These are phyloP conservation scores for Lamprologus callipterus DNA, from an alignment of 2,113 vertebrate species.

Conservation along the genomic window DNA sequence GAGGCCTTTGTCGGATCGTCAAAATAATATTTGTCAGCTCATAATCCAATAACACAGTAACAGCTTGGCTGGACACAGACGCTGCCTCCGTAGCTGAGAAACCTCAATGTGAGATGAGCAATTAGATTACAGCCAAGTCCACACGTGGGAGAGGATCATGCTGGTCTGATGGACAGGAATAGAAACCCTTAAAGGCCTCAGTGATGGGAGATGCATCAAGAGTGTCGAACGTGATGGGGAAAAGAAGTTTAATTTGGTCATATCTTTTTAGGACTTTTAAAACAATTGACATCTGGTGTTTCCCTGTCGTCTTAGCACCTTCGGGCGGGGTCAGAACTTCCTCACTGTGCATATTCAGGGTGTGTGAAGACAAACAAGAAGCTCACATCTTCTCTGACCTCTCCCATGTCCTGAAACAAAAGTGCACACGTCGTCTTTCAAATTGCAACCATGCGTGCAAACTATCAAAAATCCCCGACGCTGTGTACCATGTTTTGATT, in stretches of 20 bases:
- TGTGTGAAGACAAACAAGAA: neutral
- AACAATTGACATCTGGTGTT: neutral
- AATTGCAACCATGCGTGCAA: neutral
- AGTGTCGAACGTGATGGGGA: neutral
- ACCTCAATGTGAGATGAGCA: conserved; percentile 22
- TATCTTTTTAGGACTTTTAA: neutral
- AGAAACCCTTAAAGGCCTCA: neutral
- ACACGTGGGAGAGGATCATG: conserved; percentile 11
- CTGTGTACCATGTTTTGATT: neutral
- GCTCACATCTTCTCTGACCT: neutral
- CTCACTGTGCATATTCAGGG: neutral
- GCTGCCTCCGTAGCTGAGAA: neutral
- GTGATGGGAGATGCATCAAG: neutral
- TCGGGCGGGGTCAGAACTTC: neutral
- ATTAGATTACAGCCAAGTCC: conserved; percentile 38
- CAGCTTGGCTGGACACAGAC: conserved; percentile 11
- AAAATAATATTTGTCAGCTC: conserved; percentile 11
- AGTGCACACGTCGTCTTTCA: accelerated
- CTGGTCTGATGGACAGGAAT: conserved; percentile 17
- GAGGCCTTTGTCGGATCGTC: conserved; percentile 1
- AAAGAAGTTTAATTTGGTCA: neutral
- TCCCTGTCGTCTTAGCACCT: neutral
- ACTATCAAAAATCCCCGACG: neutral
- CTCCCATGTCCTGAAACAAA: neutral
- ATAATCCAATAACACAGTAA: conserved; percentile 58